phyloP scores from a whole-genome alignment of 2,113 vertebrate genomes.

The Aptenodytes patagonicus region DNA sequence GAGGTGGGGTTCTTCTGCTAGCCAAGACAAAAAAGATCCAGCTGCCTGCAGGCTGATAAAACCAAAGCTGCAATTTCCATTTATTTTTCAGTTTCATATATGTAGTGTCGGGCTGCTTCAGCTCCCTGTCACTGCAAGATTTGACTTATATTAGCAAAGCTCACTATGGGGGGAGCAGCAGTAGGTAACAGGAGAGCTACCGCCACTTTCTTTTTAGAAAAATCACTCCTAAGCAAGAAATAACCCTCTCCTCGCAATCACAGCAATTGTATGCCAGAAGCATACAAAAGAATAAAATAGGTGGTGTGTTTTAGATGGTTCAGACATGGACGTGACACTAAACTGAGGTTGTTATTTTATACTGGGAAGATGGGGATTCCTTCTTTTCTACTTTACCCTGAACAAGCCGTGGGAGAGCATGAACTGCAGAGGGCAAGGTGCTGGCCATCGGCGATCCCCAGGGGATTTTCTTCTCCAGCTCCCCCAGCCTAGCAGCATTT shows the following conservation, averaged over 20 bases:
- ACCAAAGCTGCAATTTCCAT: slow-evolving; percentile 9
- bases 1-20: background rate
- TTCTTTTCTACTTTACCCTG: background rate
- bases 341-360: background rate
- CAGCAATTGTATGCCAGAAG: background rate
- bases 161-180: background rate
- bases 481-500: background rate
- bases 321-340: background rate
- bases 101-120: background rate
- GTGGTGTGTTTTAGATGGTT: background rate
- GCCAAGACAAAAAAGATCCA: slow-evolving; percentile 6
- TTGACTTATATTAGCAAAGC: slow-evolving; percentile 4
- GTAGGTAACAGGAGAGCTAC: background rate
- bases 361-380: background rate
- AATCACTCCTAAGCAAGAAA: background rate
- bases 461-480: background rate
- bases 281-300: background rate
- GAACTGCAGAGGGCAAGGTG: background rate
- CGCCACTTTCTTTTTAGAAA: background rate
- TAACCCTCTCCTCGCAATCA: background rate
- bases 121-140: background rate
- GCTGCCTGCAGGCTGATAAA: slow-evolving; percentile 32
- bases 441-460: background rate
- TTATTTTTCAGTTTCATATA: slow-evolving; percentile 41
- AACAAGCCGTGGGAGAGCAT: background rate